Evolutionary conservation across 2,797 vertebrate species (phyloP), one percentile per base, ranked within the genome.

Genomic region (Pyrocephalus nanus): DNA sequence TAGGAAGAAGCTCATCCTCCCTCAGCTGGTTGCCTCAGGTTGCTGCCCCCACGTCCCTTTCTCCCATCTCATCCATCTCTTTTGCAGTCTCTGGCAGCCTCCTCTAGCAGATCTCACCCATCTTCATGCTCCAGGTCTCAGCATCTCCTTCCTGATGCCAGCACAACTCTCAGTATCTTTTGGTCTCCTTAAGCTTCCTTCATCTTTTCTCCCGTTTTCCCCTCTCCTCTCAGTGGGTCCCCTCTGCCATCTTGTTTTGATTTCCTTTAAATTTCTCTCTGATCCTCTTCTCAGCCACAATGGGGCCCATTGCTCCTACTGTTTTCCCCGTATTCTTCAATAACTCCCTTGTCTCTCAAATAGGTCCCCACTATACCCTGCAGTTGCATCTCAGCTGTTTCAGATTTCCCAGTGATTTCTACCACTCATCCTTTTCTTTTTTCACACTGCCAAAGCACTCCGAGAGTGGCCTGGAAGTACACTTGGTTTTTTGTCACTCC

Each of bases 401-500:
- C 81, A 70, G 36, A 62, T 75, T 90, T 80, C 86, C 66, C 54
- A 74, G 50, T 75, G 45, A 80, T 87, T 88, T 92, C 66, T 45
- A 72, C 62, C 36, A 48, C 75, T 93, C 70, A 81, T 92, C 48
- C 64, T 73, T 67, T 65, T n/a, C 14, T 81, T 95, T 82, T 92
- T 88, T 86, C 77, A 38, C 3, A 3, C 70, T 85, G 74, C 77
- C 58, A 61, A 88, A 90, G 54, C 72, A 65, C 58, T 78, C 36
- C 17, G 38, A 17, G 74, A 87, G 69, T 77, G 73, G 60, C 71
- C 74, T 94, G 91, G 69, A 92, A 93, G 87, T 90, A 86, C 50
- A 15, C 45, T 80, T 80, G 27, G 2, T 58, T 90, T 96, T 94
- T 93, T 90, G 71, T 92, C 82, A 80, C 43, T 91, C 87, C 89